Conservation (phyloP, 2,888 invertebrate species). For the Coenonympha arcania region DNA sequence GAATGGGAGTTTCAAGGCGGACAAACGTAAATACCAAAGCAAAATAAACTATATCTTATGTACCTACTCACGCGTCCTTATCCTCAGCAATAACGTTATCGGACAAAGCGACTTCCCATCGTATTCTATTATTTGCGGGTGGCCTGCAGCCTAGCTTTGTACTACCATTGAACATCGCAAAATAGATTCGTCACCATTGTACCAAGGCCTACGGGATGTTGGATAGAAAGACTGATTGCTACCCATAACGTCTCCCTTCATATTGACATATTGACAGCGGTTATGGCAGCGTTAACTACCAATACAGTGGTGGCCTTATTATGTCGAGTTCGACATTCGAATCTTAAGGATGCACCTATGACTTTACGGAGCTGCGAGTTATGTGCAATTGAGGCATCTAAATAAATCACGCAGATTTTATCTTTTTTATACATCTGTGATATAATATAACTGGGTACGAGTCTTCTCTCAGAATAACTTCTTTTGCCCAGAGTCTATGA, state of each 20-base stretch:
- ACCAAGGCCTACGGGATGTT: constrained; percentile 38
- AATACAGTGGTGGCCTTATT: too few species aligned
- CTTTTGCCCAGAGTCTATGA: too few species aligned
- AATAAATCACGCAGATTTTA: too few species aligned
- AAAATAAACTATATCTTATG: too few species aligned
- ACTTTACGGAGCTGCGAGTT: too few species aligned
- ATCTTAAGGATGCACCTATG: neutral
- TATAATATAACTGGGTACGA: too few species aligned
- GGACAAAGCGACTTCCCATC: constrained; percentile 44
- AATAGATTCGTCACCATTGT: constrained; percentile 58
- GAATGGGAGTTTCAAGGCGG: too few species aligned
- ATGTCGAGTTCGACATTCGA: constrained; percentile 17
- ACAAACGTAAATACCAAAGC: too few species aligned
- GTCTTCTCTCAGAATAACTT: too few species aligned
- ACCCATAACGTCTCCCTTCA: constrained; percentile 29
- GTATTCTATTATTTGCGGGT: constrained; percentile 57
- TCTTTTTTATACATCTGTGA: too few species aligned
- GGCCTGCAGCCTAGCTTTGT: constrained; percentile 47
- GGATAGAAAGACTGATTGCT: constrained; percentile 31
- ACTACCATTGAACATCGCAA: constrained; percentile 41
- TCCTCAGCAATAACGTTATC: constrained; percentile 18
- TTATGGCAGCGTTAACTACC: constrained; percentile 5
- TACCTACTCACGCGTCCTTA: too few species aligned
- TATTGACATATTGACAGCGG: constrained; percentile 21
- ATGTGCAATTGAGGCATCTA: too few species aligned